Evolutionary conservation across 2,797 vertebrate genomes (phyloP).

Genomic region (Trichosurus vulpecula): DNA sequence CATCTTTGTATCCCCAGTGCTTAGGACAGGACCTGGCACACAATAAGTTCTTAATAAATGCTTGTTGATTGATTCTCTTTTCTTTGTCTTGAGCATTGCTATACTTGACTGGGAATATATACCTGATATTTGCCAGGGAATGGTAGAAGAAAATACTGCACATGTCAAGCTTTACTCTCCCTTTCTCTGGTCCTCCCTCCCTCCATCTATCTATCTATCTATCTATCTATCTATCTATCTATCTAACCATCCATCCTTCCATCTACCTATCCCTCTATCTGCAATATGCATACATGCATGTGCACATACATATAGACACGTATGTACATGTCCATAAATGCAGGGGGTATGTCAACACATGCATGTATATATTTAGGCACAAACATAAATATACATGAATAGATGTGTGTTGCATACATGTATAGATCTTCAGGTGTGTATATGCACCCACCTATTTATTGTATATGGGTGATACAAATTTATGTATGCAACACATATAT

Average conservation of each 20-base stretch:
- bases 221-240: neutral
- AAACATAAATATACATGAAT: neutral
- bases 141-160: slow-evolving; percentile 6
- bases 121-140: neutral
- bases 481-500: too few species aligned
- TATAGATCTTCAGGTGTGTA: neutral
- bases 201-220: neutral
- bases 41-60: neutral
- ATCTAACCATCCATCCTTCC: too few species aligned
- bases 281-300: neutral
- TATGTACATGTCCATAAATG: neutral
- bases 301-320: neutral
- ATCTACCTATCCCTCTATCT: neutral
- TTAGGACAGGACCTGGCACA: neutral
- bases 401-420: neutral
- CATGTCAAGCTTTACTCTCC: neutral
- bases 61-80: neutral
- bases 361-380: neutral
- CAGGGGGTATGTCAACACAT: too few species aligned
- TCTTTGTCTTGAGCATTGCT: neutral
- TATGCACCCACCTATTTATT: neutral
- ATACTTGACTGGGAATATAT: neutral
- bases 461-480: neutral
- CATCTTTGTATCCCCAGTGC: neutral
- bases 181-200: neutral